Base-by-base conservation (phyloP, 2,113 vertebrate species). In the Nothoprocta perdicaria region DNA sequence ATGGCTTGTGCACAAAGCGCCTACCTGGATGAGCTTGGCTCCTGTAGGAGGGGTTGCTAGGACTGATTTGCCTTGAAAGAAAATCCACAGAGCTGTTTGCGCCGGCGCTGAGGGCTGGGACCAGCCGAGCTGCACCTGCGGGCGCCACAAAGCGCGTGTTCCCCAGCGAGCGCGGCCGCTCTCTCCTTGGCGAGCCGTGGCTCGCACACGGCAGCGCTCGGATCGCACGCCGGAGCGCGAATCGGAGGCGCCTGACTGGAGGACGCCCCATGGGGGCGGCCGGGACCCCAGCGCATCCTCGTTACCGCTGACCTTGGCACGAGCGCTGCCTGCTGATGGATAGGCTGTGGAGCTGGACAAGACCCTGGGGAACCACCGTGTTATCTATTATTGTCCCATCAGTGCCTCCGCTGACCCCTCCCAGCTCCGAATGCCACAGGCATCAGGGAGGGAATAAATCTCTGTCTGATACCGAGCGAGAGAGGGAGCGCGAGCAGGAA, bases 291-390 rank as follows among this genome's bases (percentile, higher is more conserved):
- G 93, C 98, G 97, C 98, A 97, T 98, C 98, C 98, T 99, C 97
- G 98, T 99, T 99, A 99, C 98, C 80, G 97, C 98, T 98, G 99
- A 99, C 99, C 99, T 99, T 98, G 98, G 98, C 98, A 98, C 96
- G 81, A 96, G 98, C 95, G 63, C 65, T 95, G 96, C 96, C 95
- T 98, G 98, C 99, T 99, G 99, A 99, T 98, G 98, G 98, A 99
- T 99, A 97, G 96, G 98, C 98, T 98, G 97, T 35, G 85, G 97
- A 97, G 98, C 98, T 95, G 98, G 98, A 99, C 98, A 97, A 98
- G 98, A 96, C 99, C 98, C 98, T 2, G 65, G 98, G 98, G 98
- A 99, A 94, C 91, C 80, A 93, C 98, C 95, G 98, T 97, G 98
- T 98, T 98, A 99, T 99, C 98, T 98, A 97, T 99, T 99, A 99